Percentiles rank a stretch among this genome's conserved stretches.
phyloP scores from a whole-genome alignment of 2,888 invertebrate genomes.

The Amiota mariae region DNA sequence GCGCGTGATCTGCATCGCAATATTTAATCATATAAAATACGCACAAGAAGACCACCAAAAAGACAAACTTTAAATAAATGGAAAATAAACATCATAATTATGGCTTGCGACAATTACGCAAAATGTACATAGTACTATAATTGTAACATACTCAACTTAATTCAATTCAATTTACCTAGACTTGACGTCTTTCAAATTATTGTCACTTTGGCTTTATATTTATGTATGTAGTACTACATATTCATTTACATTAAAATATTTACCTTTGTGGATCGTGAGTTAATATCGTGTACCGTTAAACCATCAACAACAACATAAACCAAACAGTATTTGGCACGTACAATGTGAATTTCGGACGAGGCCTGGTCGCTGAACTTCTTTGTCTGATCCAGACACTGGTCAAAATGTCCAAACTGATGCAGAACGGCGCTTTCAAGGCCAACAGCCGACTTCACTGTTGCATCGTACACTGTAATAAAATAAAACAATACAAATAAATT shows the following conservation, averaged over 20 bases:
- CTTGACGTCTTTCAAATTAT: too few species aligned
- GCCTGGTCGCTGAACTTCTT: slow-evolving; percentile 64
- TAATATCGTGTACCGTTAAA: slow-evolving; percentile 46
- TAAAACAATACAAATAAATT: slow-evolving; percentile 14
- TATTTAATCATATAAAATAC: too few species aligned
- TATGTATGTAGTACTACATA: too few species aligned
- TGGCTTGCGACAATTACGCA: not conserved
- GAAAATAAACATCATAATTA: too few species aligned
- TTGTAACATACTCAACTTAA: too few species aligned
- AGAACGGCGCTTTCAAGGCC: slow-evolving; percentile 81
- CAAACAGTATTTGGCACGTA: slow-evolving; percentile 78
- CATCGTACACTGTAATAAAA: slow-evolving; percentile 79
- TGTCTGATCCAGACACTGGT: slow-evolving; percentile 77
- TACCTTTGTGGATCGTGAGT: slow-evolving; percentile 52
- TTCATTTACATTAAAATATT: not conserved
- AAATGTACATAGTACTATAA: not conserved
- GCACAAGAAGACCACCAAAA: too few species aligned
- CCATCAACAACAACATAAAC: slow-evolving; percentile 75
- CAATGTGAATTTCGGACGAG: slow-evolving; percentile 34
- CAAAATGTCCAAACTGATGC: slow-evolving; percentile 83
- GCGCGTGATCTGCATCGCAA: too few species aligned
- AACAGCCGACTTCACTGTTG: slow-evolving; percentile 81
- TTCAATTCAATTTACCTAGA: too few species aligned
- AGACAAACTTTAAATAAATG: too few species aligned
- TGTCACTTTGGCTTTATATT: too few species aligned